phyloP scores from a whole-genome alignment of 2,888 invertebrate species.

The Leucophora obtusa region DNA sequence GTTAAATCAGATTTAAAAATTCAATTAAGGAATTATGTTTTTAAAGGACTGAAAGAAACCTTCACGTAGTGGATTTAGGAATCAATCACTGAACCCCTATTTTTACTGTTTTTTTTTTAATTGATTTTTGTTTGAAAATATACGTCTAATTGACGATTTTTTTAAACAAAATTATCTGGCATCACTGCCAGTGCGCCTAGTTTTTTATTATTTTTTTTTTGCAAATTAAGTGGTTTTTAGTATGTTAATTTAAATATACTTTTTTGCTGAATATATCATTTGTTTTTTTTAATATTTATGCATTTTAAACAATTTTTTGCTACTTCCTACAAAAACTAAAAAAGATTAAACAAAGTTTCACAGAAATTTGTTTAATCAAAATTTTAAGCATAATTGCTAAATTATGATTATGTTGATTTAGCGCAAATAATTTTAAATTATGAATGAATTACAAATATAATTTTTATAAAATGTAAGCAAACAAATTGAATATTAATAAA shows the following conservation, averaged over 20 bases:
- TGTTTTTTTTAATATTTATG: neutral
- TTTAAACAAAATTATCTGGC: too few species aligned
- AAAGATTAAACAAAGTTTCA: neutral
- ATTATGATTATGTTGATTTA: constrained; percentile 21
- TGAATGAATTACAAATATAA: constrained; percentile 35
- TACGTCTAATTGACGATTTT: too few species aligned
- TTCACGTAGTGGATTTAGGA: too few species aligned
- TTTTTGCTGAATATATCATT: constrained; percentile 29
- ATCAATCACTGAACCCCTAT: too few species aligned
- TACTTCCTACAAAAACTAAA: constrained; percentile 9
- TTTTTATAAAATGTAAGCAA: neutral
- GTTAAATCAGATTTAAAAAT: too few species aligned
- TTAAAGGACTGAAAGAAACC: too few species aligned
- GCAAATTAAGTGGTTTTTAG: constrained; percentile 34
- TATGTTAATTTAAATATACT: constrained; percentile 23
- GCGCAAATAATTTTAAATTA: constrained; percentile 17
- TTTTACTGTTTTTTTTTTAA: too few species aligned
- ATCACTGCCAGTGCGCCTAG: constrained; percentile 53
- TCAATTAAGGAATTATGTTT: too few species aligned
- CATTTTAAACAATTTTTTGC: neutral
- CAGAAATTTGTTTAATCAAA: neutral
- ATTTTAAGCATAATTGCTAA: constrained; percentile 43
- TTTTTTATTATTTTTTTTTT: constrained; percentile 28
- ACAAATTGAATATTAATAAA: constrained; percentile 10
- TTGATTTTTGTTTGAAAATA: too few species aligned